Conservation (phyloP, 2,888 invertebrate species). For the Rapana venosa region DNA sequence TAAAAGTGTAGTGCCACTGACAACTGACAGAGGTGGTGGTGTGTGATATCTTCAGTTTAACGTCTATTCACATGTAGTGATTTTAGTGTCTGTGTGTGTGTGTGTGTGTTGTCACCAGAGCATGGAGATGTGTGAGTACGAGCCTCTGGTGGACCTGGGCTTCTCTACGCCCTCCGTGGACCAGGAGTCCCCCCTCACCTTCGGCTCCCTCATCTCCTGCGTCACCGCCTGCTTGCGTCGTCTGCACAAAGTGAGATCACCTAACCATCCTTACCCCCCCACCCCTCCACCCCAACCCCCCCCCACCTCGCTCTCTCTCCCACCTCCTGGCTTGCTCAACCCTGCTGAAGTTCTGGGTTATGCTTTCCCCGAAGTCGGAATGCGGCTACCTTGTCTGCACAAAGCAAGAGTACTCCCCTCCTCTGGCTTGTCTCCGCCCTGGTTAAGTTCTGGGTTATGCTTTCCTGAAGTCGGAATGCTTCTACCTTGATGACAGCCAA, state of each 20-base stretch:
- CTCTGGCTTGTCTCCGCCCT: too few species aligned
- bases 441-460: too few species aligned
- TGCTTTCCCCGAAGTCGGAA: too few species aligned
- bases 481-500: too few species aligned
- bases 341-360: too few species aligned
- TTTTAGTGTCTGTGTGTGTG: too few species aligned
- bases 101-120: conserved; percentile 60
- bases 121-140: conserved; percentile 76
- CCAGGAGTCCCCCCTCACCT: conserved; percentile 73
- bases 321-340: background rate
- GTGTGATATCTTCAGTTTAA: too few species aligned
- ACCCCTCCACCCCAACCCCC: background rate
- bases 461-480: too few species aligned
- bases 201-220: conserved; percentile 77
- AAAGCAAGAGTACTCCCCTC: too few species aligned
- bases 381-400: too few species aligned
- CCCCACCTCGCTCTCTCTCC: background rate
- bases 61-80: too few species aligned
- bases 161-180: conserved; percentile 78
- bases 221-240: conserved; percentile 74
- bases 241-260: conserved; percentile 67
- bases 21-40: conserved; percentile 53
- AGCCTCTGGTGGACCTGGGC: conserved; percentile 74
- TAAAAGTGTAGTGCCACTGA: too few species aligned
- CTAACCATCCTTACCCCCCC: background rate